Percentiles rank a stretch among this genome's conserved stretches.
These are phyloP conservation scores for Balanococcus diminutus DNA, from an alignment of 2,888 invertebrate genomes.

Conservation along the genomic window DNA sequence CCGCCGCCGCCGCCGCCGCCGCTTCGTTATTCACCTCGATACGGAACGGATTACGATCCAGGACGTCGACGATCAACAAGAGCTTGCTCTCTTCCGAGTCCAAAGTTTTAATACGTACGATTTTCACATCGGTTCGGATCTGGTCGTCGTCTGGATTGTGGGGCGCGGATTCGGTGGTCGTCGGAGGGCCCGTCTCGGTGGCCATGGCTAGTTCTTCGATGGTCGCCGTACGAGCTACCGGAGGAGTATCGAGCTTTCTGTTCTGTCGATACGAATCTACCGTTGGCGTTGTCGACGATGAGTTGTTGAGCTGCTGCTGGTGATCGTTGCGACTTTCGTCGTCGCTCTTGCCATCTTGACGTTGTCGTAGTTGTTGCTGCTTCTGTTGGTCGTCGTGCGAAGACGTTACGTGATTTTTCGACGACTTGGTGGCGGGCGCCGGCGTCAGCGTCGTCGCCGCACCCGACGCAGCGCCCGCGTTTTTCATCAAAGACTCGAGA, in stretches of 20 bases:
- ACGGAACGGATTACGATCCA: background rate
- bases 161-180: background rate
- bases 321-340: background rate
- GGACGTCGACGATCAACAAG: constrained; percentile 46
- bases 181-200: background rate
- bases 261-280: background rate
- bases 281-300: background rate
- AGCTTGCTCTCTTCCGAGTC: constrained; percentile 36
- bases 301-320: background rate
- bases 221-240: background rate
- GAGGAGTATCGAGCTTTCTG: background rate
- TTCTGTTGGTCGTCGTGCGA: constrained; percentile 39
- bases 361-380: constrained; percentile 61
- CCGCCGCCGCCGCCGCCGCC: background rate
- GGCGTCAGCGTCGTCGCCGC: constrained; percentile 63
- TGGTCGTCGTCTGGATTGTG: background rate
- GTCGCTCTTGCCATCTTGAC: background rate
- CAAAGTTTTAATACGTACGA: constrained; percentile 32
- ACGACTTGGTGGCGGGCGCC: too few species aligned
- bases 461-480: constrained; percentile 61
- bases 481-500: constrained; percentile 14
- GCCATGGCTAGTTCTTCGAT: background rate
- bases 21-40: background rate
- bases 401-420: too few species aligned
- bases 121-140: constrained; percentile 33